Percentiles rank a stretch among this genome's conserved stretches.
These are phyloP conservation scores for Agrotis ipsilon DNA, from an alignment of 2,888 invertebrate genomes.

Conservation along the genomic window DNA sequence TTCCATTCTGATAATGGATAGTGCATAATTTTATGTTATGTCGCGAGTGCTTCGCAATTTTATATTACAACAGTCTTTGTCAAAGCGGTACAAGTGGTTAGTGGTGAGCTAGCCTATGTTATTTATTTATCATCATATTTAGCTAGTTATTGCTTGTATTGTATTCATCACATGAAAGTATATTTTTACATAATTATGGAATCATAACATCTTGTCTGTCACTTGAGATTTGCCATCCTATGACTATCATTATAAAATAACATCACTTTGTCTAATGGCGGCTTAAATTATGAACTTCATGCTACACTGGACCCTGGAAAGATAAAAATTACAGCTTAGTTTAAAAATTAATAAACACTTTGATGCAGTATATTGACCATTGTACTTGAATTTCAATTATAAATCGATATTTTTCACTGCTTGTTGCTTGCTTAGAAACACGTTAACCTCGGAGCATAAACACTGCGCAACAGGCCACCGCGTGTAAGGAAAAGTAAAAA, in stretches of 20 bases:
- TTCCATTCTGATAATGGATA: constrained; percentile 54
- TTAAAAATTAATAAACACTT: background rate
- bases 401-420: no score
- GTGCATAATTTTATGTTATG: constrained; percentile 52
- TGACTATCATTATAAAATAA: constrained; percentile 13
- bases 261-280: constrained; percentile 30
- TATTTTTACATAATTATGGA: constrained; percentile 18
- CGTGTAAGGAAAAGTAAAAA: no score
- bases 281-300: constrained; percentile 5
- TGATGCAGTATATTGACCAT: no score
- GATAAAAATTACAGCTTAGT: background rate
- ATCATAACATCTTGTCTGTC: constrained; percentile 25
- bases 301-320: constrained; percentile 61
- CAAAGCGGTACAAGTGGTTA: constrained; percentile 44
- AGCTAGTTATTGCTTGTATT: constrained; percentile 42
- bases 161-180: constrained; percentile 37
- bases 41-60: constrained; percentile 49
- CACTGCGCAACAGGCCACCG: no score
- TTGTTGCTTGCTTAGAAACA: no score
- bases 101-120: constrained; percentile 33
- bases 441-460: no score
- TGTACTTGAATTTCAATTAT: no score
- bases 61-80: constrained; percentile 70
- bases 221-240: constrained; percentile 41
- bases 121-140: constrained; percentile 17